These are phyloP conservation scores for Zaprionus africanus DNA, from an alignment of 1,140 invertebrate genomes.

Conservation along the genomic window DNA sequence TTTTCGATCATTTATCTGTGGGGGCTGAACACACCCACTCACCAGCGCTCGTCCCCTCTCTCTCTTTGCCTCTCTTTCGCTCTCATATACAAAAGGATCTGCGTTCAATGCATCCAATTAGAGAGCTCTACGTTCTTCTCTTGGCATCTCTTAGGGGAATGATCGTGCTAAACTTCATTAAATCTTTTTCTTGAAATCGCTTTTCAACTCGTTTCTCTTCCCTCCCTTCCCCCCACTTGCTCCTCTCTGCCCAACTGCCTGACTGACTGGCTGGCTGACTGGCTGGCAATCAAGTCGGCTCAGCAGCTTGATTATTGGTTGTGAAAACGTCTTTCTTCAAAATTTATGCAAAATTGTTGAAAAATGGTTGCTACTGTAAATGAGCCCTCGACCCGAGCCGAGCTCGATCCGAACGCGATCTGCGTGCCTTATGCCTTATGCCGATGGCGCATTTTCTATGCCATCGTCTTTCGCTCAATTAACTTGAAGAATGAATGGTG, in stretches of 20 bases:
- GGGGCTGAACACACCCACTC: slow-evolving; percentile 44
- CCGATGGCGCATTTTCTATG: slow-evolving; percentile 39
- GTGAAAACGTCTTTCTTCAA: slow-evolving; percentile 68
- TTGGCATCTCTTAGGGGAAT: slow-evolving; percentile 57
- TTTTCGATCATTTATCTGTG: slow-evolving; percentile 81
- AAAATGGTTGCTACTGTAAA: slow-evolving; percentile 79
- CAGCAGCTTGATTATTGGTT: slow-evolving; percentile 72
- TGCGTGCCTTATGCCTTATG: slow-evolving; percentile 37
- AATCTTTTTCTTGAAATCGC: slow-evolving; percentile 65
- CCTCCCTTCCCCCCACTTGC: neutral
- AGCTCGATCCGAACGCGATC: slow-evolving; percentile 26
- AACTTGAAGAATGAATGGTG: neutral
- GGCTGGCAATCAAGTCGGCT: slow-evolving; percentile 51
- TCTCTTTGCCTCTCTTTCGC: neutral
- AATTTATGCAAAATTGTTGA: slow-evolving; percentile 81
- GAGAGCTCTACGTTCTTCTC: slow-evolving; percentile 44
- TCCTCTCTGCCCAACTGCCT: neutral
- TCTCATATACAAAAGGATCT: slow-evolving; percentile 41
- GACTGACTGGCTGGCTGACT: slow-evolving; percentile 17
- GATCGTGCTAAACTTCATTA: slow-evolving; percentile 84
- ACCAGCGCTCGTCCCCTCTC: neutral
- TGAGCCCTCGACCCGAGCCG: slow-evolving; percentile 38
- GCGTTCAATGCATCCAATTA: slow-evolving; percentile 74
- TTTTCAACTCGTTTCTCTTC: slow-evolving; percentile 46
- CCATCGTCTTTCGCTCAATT: slow-evolving; percentile 10